Base-by-base conservation (phyloP, 1,140 invertebrate species). In the Nasonia giraulti region DNA sequence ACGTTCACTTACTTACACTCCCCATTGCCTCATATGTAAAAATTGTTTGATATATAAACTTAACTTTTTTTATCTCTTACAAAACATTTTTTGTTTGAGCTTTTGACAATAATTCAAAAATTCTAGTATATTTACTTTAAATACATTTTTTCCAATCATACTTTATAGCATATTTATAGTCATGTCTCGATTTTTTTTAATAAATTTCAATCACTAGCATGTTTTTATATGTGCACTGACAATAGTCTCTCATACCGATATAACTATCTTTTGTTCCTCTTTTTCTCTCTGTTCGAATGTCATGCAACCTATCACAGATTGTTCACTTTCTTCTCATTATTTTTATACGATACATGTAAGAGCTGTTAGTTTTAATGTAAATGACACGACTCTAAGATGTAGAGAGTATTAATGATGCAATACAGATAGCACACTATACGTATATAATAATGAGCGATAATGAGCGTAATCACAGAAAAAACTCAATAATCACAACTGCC, bases 1-100 rank as follows among this genome's bases (percentile, higher is more conserved):
- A 85, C 80, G 68, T 85, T 85, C 55, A 85, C 80, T 85, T 85
- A 85, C 55, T 80, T 81, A 69, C 84, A 85, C 69, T 80, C 37
- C 83, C 69, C 66, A 74, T 10, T 79, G 40, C 40, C 17, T 79
- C 23, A 20, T 76, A n/a, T 20, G 37, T 2, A 47, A 71, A 81
- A 77, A 14, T 40, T 79, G 14, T 73, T 17, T 14, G 23, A 62
- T 62, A 62, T 62, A 62, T 62, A 62, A 4, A 37, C 33, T 37
- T 10, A 74, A 20, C 47, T 7, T 77, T 77, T 77, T 82, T n/a
- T n/a, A 27, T 44, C 17, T 6, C 6, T 62, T 62, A n/a, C 14
- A 3, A 50, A 2, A 50, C 11, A 50, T 50, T 50, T 50, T 50
- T 17, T 4, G 20, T 81, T 20, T 50, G 2, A 55, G 14, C 2